phyloP scores from a whole-genome alignment of 1,140 invertebrate genomes.

The Mycetomoellerius zeteki region DNA sequence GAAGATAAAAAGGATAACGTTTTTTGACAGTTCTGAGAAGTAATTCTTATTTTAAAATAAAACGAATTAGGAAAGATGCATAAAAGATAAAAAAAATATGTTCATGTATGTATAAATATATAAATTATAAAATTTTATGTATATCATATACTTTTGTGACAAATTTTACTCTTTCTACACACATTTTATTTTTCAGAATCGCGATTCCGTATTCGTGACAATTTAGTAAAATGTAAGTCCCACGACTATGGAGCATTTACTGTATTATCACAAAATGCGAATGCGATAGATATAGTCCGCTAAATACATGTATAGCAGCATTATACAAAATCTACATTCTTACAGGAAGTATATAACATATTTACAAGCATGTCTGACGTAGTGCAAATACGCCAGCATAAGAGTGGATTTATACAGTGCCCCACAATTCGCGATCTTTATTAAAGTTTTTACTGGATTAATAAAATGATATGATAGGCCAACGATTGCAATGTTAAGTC shows the following conservation, averaged over 20 bases:
- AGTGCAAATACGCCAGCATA: conserved; percentile 2
- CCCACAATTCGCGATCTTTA: not conserved
- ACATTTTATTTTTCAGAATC: not conserved
- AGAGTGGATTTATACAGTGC: conserved; percentile 31
- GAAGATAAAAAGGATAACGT: not conserved
- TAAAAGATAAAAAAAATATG: not conserved
- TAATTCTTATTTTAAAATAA: conserved; percentile 16
- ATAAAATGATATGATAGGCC: conserved; percentile 30
- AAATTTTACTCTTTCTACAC: not conserved
- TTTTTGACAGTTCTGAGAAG: not conserved
- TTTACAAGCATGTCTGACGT: conserved; percentile 38
- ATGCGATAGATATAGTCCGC: conserved; percentile 14
- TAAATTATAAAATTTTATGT: conserved; percentile 8
- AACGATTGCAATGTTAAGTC: not conserved
- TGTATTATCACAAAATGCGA: conserved; percentile 52
- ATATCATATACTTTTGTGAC: not conserved
- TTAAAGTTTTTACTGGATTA: not conserved
- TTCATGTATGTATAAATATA: not conserved
- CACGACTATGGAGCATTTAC: conserved; percentile 25
- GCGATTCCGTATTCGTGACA: not conserved
- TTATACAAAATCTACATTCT: conserved; percentile 56
- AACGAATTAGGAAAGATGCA: not conserved
- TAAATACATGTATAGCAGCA: conserved; percentile 1
- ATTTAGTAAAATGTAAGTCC: not conserved
- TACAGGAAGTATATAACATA: conserved; percentile 51